Base-by-base conservation (phyloP, 2,113 vertebrate genomes). In the Phrynocephalus versicolor region DNA sequence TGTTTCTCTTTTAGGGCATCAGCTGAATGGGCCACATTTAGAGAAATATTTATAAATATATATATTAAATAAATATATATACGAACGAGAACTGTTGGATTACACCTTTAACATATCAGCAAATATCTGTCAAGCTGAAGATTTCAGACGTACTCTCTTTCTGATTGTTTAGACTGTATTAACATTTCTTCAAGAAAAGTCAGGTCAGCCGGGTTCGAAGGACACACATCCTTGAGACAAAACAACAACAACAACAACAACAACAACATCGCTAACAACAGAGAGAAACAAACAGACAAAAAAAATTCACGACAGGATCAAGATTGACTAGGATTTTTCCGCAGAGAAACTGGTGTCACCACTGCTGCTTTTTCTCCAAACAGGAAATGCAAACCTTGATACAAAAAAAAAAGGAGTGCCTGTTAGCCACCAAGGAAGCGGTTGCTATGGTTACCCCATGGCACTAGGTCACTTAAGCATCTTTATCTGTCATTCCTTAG, bases 401-500 rank as follows among this genome's bases (percentile, higher is more conserved):
- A 58, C 87, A 91, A 93, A 94, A 89, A 94, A 89, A 94, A 97
- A 39, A 95, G 97, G 97, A 98, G 97, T 98, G 97, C 97, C 97
- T 98, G 97, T 97, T 96, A 95, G 96, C 96, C 97, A 98, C 97
- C 97, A 97, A 96, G 96, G 97, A 97, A 96, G 96, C 91, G 1
- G 96, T 97, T 98, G 97, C 97, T 95, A 96, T 96, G 96, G 70
- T 81, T 94, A 96, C 89, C 92, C 95, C 95, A 95, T 97, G 97
- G 97, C 97, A 97, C 96, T 96, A 93, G 45, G 96, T 97, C 96
- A 95, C 96, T 84, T 96, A 96, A 95, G 96, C 98, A 97, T 98
- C 97, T 98, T 94, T 97, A 97, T 97, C 97, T 97, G 97, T 99
- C 98, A 99, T 99, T 99, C 98, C 98, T 99, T 98, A 98, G 98